Evolutionary conservation across 2,113 vertebrate species (phyloP).

Genomic region (Marcusenius ussheri): DNA sequence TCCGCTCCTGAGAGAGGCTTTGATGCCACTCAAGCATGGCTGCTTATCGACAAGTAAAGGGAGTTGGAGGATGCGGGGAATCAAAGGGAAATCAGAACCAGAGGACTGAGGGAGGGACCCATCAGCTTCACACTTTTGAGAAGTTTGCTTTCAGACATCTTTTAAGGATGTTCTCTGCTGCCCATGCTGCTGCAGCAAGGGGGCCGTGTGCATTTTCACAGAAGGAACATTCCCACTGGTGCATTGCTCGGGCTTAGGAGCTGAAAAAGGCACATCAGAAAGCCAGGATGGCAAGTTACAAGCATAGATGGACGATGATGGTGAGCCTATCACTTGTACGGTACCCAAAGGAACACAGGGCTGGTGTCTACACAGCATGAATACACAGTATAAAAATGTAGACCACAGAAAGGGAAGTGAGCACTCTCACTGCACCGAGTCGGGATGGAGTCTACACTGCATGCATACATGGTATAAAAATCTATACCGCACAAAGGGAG

Average conservation of each 20-base stretch:
- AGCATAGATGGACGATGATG: background rate
- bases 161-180: background rate
- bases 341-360: background rate
- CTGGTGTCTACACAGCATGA: background rate
- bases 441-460: no score
- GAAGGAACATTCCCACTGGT: background rate
- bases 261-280: background rate
- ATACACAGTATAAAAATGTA: background rate
- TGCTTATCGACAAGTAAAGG: slow-evolving; percentile 52
- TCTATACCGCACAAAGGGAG: no score
- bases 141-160: slow-evolving; percentile 33
- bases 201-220: background rate
- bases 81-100: slow-evolving; percentile 47
- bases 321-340: slow-evolving; percentile 31
- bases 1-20: slow-evolving; percentile 35
- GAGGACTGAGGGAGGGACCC: background rate
- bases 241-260: background rate
- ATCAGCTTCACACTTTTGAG: slow-evolving; percentile 37
- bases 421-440: background rate
- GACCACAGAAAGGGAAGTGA: background rate
- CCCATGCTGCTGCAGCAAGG: background rate
- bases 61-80: slow-evolving; percentile 15
- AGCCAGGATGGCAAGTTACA: background rate
- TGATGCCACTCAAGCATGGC: slow-evolving; percentile 47
- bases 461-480: no score